A percentile compares a stretch with the other conserved stretches of the same genome.
Evolutionary conservation across 2,113 vertebrate genomes (phyloP).

Genomic region (Donacobius atricapilla): DNA sequence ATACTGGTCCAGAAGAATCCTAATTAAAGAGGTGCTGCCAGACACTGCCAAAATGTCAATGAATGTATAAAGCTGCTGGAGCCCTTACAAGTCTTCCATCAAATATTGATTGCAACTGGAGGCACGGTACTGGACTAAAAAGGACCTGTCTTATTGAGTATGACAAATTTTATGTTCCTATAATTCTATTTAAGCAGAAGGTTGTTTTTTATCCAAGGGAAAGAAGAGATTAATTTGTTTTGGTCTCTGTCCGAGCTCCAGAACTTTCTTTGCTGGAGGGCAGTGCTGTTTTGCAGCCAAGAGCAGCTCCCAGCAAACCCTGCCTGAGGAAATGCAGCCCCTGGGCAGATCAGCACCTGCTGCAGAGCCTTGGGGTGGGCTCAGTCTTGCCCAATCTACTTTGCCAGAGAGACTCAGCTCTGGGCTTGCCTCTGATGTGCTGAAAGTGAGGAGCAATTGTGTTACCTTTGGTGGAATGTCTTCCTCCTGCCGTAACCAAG

Average conservation of each 20-base stretch:
- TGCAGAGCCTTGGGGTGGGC: neutral
- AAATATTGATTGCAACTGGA: conserved; percentile 52
- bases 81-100: conserved; percentile 53
- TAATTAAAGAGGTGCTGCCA: conserved; percentile 60
- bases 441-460: conserved; percentile 49
- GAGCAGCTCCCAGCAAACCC: neutral
- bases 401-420: neutral
- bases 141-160: conserved; percentile 29
- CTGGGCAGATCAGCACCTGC: fast-evolving
- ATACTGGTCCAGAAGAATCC: conserved; percentile 26
- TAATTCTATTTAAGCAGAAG: conserved; percentile 44
- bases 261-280: conserved; percentile 29
- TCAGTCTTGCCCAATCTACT: neutral
- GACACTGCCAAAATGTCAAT: conserved; percentile 39
- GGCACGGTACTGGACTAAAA: neutral
- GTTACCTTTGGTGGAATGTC: conserved; percentile 96
- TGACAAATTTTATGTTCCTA: conserved; percentile 56
- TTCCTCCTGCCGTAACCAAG: conserved; percentile 97
- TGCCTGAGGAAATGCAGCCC: neutral
- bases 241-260: neutral
- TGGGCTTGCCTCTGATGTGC: neutral
- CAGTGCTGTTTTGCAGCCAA: neutral
- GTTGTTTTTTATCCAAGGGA: neutral
- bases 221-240: conserved; percentile 20
- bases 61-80: conserved; percentile 52